Evolutionary conservation across 2,113 vertebrate genomes (phyloP), one percentile per base, ranked within the genome.

Genomic region (Ochotona curzoniae): DNA sequence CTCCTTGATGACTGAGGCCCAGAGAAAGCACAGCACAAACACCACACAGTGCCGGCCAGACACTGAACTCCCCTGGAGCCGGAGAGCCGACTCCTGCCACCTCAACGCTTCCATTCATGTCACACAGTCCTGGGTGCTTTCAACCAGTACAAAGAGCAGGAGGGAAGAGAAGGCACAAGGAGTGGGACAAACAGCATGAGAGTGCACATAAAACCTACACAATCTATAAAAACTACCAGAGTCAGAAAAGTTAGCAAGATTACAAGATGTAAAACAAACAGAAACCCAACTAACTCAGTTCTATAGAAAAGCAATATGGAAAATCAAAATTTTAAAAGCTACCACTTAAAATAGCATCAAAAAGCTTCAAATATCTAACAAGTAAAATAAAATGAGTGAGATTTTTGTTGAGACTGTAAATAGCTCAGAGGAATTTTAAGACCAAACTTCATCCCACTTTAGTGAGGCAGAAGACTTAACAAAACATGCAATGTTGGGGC

Each of bases 311-410:
- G 38, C 71, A 83, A 83, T 2, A 17, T 61, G 12, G 28, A 61
- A 93, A 85, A 79, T 60, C 25, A 79, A 83, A 69, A 18, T 84
- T 75, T 57, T 44, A 70, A 91, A 69, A 64, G 15, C 13, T 49
- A 79, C n/a, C 23, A 67, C 21, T 82, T 74, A 85, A 26, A 73
- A 74, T n/a, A 57, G 12, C 69, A 92, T 38, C 23, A 79, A 75
- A 93, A 81, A 90, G 3, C 4, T 35, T 21, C 67, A 61, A 83
- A 83, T 63, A 73, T 14, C 66, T 83, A 47, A 49, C 30, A 87
- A 71, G 38, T 15, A 60, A 60, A 75, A 30, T 75, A 92, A 75
- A 17, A 54, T 3, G n/a, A 13, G 76, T 17, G 80, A 75, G 76
- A 75, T 38, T 76, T 92, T 75, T 60, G 49, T 38, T 61, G 28